These are phyloP conservation scores for Eupithecia dodoneata DNA, from an alignment of 2,888 invertebrate species.

Conservation along the genomic window DNA sequence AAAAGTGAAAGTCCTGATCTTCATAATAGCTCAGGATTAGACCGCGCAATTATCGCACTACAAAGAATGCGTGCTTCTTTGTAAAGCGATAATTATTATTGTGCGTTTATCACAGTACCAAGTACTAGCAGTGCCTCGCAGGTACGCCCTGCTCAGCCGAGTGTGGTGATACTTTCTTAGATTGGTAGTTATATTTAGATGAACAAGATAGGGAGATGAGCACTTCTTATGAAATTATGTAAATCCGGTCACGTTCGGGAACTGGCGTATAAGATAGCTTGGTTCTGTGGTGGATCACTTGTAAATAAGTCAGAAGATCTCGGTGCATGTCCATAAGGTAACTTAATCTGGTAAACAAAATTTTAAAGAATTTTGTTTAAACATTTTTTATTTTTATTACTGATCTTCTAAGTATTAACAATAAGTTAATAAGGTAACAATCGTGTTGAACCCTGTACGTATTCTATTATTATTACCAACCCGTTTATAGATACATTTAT, in stretches of 20 bases:
- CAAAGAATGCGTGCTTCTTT: slow-evolving; percentile 9
- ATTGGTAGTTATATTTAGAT: background rate
- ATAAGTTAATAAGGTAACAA: too few relatives aligned
- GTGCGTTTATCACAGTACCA: slow-evolving; percentile 20
- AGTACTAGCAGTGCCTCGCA: background rate
- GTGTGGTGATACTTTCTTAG: background rate
- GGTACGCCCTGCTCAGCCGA: background rate
- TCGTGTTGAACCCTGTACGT: too few relatives aligned
- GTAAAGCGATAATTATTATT: slow-evolving; percentile 28
- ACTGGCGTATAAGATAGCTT: background rate
- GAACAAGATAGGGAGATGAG: slow-evolving; percentile 1
- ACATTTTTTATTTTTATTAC: background rate
- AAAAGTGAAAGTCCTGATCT: slow-evolving; percentile 27
- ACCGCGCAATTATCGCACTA: slow-evolving; percentile 7
- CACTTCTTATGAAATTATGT: background rate
- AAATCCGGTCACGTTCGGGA: background rate
- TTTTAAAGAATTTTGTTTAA: background rate
- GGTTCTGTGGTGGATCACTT: background rate
- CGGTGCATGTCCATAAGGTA: background rate
- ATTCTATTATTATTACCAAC: too few relatives aligned
- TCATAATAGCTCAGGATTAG: slow-evolving; percentile 31
- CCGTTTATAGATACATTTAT: too few relatives aligned
- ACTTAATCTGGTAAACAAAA: too few relatives aligned
- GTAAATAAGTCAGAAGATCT: background rate
- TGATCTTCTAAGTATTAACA: too few relatives aligned